Percentiles rank a stretch among this genome's conserved stretches.
These are phyloP conservation scores for Pachyrhynchus sulphureomaculatus DNA, from an alignment of 1,140 invertebrate species.

Conservation along the genomic window DNA sequence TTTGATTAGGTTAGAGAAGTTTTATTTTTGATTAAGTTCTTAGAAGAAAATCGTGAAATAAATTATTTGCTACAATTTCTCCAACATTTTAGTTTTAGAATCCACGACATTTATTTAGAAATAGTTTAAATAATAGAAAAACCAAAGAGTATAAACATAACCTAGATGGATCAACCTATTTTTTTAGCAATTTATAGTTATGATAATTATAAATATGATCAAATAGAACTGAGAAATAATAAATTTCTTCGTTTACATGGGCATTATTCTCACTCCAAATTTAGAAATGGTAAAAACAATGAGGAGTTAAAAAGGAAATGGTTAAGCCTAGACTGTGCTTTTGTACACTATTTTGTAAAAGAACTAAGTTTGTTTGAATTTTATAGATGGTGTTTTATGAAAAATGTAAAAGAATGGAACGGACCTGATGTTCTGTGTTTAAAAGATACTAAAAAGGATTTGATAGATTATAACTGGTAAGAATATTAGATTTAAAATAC, in stretches of 20 bases:
- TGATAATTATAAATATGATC: slow-evolving; percentile 11
- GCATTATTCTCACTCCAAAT: too few species aligned
- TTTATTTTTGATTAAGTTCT: too few species aligned
- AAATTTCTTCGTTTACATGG: neutral
- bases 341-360: slow-evolving; percentile 40
- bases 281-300: neutral
- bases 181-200: neutral
- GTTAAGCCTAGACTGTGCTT: slow-evolving; percentile 33
- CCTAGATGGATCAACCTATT: neutral
- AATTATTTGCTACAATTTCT: too few species aligned
- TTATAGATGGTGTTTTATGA: slow-evolving; percentile 34
- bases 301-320: neutral
- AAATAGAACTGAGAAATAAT: neutral
- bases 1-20: too few species aligned
- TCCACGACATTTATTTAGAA: too few species aligned
- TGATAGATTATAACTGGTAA: slow-evolving; percentile 69
- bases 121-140: too few species aligned
- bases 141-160: too few species aligned
- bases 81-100: too few species aligned
- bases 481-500: too few species aligned
- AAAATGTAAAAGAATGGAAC: slow-evolving; percentile 1
- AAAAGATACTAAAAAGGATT: slow-evolving; percentile 58
- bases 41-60: too few species aligned
- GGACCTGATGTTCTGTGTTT: slow-evolving; percentile 47
- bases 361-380: slow-evolving; percentile 33